Base-by-base conservation (phyloP, 2,797 vertebrate species). In the Alectoris magna region DNA sequence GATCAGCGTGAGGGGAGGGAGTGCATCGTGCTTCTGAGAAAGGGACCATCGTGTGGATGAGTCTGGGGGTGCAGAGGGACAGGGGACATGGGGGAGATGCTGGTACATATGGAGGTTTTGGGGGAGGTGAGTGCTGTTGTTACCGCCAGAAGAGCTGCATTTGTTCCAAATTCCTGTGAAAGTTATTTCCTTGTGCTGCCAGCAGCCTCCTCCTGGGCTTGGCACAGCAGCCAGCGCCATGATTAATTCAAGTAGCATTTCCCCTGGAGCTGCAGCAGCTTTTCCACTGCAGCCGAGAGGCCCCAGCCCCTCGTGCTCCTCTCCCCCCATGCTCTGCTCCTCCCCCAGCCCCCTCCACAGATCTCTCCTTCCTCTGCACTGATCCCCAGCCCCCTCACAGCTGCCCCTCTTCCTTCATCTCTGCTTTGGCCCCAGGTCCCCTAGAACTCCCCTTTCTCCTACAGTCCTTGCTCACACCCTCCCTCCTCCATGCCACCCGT, bases 241-340 rank as follows among this genome's bases (percentile, higher is more conserved):
- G 96, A 96, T 96, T 96, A 96, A 96, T 96, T 96, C 96, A 96
- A 96, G 96, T 96, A 96, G 96, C 96, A 95, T 95, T 96, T 95
- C 96, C 96, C 96, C 95, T 96, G 96, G 95, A 96, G 95, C 95
- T 94, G 94, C 96, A 95, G 96, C 96, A 94, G 96, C 96, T 96
- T 96, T 96, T 96, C 96, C 96, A 96, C 91, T 93, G 92, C 86
- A 91, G 87, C 41, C 34, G 82, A 95, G 87, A 90, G 92, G 95
- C 94, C 94, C 94, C 92, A 92, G 88, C 88, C 94, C 93, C 94
- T 94, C 24, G 9, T 46, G 3, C 84, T 81, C 16, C 69, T 88
- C 92, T 92, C 59, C 89, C 83, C 55, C 71, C 83, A 58, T 86
- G 59, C 72, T 88, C 80, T 6, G 87, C 92, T 95, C 87, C 93